Base-by-base conservation (phyloP, 1,140 invertebrate genomes). In the Drosophila saltans region DNA sequence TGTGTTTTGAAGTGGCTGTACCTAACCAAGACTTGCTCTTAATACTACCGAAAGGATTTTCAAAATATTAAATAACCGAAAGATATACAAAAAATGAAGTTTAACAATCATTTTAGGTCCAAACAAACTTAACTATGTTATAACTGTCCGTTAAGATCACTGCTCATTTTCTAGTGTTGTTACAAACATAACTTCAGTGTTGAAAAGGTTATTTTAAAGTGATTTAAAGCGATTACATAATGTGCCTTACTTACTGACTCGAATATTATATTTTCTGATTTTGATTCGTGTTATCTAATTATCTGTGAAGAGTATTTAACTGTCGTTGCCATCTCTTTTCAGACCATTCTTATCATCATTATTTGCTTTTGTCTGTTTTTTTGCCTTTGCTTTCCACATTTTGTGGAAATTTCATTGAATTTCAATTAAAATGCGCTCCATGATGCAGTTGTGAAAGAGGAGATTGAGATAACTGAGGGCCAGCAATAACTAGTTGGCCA, bases 321-420 rank as follows among this genome's bases (percentile, higher is more conserved):
- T 48, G 11, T 48, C 45, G 45, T 48, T 6, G 9, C 21, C 6
- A 24, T 52, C 21, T 26, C 5, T 52, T 7, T 26, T 10, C 1
- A 2, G 45, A 9, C 9, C 8, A 26, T 26, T 52, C 45, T 52
- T 52, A 52, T 52, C 45, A 52, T 52, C 8, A 52, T 52, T 52
- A 52, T 52, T 52, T 52, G 45, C 45, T 52, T 52, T 52, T 52
- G 45, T 36, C 33, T 36, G 33, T 40, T 63, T 36, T n/a, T 62
- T 59, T 33, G 40, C 24, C 21, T 24, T 21, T 48, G 28, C 65
- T 58, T 66, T 48, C 26, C 16, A 62, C 66, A 68, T 73, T 68
- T 73, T 62, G 57, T 59, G 64, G 59, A 64, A 66, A 78, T 75
- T 75, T 60, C 67, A 40, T 71, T 78, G 72, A 78, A 78, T 78